Base-by-base conservation (phyloP, 2,113 vertebrate species). In the Siniperca chuatsi region DNA sequence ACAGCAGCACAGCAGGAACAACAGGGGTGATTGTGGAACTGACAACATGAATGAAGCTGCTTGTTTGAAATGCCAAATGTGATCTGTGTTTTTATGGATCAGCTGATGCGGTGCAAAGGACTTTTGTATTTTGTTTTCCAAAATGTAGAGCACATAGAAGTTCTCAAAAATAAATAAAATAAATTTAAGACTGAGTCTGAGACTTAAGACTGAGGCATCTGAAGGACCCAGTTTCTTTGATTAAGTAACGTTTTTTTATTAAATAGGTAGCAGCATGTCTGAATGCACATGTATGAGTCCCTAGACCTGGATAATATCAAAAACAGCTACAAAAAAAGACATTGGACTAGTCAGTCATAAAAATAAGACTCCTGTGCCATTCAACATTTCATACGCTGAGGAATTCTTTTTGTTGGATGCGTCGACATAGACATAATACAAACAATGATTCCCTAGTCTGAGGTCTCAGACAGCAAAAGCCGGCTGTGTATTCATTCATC, bases 371-470 rank as follows among this genome's bases (percentile, higher is more conserved):
- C 33, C 65, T 29, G 46, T 68, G 79, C 37, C 35, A 29, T 72
- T 73, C 64, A 61, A 11, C 16, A 25, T 60, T 58, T 71, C 29
- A 21, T 35, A 21, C 0, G 1, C 55, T 52, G 42, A 68, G 33
- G 78, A 83, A 72, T 61, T 86, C 4, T 48, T 84, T 65, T 76
- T 25, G 64, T 21, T 20, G 11, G 21, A 54, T 54, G 13, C 12
- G 2, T 70, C 42, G 2, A 55, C 73, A 54, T 20, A 52, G 44
- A 76, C 66, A 85, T 71, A 67, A 78, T 42, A 29, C 52, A 76
- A 83, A 84, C 78, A 84, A 64, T 68, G 15, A 40, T 73, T 75
- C 20, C 21, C 37, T 40, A 71, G 78, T 69, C 83, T 82, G 81
- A 58, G 83, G 78, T 79, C 61, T 79, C 75, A 86, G 66, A 46